These are phyloP conservation scores for Pterocles orientalis DNA, from an alignment of 2,113 vertebrate species.

Conservation along the genomic window DNA sequence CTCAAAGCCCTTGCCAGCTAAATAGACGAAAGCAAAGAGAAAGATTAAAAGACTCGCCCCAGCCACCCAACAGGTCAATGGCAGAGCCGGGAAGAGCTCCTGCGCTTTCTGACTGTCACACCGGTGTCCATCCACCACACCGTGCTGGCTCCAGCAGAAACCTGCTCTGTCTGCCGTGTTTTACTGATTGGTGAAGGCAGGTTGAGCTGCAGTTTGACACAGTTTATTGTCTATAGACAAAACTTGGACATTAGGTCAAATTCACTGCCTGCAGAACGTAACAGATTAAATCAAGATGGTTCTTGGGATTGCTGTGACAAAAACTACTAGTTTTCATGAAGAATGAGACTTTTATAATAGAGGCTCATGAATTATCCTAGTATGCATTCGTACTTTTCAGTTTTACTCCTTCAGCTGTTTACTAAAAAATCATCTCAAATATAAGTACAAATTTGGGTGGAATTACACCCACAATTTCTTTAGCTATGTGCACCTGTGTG, in stretches of 20 bases:
- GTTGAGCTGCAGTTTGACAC: background rate
- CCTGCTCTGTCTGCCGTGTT: background rate
- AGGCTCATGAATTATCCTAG: accelerated
- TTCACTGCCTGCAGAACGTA: background rate
- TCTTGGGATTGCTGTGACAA: background rate
- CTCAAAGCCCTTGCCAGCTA: background rate
- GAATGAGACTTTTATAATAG: background rate
- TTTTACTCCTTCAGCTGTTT: background rate
- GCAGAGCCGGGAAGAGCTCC: background rate
- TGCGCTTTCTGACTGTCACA: accelerated
- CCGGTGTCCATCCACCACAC: accelerated
- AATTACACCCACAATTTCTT: background rate
- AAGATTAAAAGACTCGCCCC: background rate
- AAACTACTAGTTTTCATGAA: accelerated
- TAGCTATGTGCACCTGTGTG: accelerated
- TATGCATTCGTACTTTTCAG: no score
- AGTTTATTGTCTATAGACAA: background rate
- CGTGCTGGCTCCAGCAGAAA: background rate
- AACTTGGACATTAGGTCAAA: background rate
- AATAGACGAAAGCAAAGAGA: background rate
- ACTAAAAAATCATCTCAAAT: background rate
- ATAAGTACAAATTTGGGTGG: background rate
- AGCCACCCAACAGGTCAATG: background rate
- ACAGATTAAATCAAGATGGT: background rate
- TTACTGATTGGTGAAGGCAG: background rate